Evolutionary conservation across 92 coral and sea anemone genomes (phyloP).

Genomic region (Heliopora coerulea): DNA sequence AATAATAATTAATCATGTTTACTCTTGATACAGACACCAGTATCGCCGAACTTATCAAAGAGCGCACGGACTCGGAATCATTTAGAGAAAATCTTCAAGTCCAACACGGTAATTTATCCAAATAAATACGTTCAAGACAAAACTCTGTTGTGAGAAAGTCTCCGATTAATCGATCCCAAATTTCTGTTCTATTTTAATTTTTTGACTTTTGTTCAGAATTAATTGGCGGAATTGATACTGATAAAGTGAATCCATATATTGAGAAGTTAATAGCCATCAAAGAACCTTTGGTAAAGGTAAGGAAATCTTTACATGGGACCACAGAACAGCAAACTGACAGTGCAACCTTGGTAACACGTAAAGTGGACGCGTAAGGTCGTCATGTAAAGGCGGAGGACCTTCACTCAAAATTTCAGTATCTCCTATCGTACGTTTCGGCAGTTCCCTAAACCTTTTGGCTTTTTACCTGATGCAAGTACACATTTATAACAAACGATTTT

Average conservation of each 20-base stretch:
- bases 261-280: constrained; percentile 88
- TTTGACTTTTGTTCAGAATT: constrained; percentile 57
- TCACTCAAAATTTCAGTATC: too few species aligned
- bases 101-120: constrained; percentile 71
- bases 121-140: not conserved
- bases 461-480: too few species aligned
- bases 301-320: not conserved
- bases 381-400: too few species aligned
- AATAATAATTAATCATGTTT: not conserved
- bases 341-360: too few species aligned
- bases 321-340: too few species aligned
- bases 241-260: constrained; percentile 86
- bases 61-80: constrained; percentile 85
- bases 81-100: constrained; percentile 84
- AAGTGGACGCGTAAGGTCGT: too few species aligned
- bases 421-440: too few species aligned
- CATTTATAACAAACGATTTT: not conserved
- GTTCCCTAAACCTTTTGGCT: too few species aligned
- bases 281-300: constrained; percentile 81
- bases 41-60: constrained; percentile 92
- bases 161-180: too few species aligned
- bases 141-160: too few species aligned
- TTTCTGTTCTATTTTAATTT: not conserved
- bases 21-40: constrained; percentile 61
- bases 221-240: constrained; percentile 92